Base-by-base conservation (phyloP, 1,140 invertebrate genomes). In the Bombus superbus region DNA sequence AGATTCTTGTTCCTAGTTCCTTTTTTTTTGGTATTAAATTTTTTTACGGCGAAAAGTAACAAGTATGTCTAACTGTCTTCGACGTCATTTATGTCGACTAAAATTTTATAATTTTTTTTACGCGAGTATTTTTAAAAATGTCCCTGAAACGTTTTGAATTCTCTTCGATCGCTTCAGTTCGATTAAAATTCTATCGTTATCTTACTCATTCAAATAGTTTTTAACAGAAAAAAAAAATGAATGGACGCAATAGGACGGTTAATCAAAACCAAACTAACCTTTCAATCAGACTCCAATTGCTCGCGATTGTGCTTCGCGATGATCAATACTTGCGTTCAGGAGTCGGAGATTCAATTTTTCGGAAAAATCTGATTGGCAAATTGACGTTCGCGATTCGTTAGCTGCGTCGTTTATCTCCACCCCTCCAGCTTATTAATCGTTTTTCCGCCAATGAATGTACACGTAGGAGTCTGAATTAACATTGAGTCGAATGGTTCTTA, bases 401-500 rank as follows among this genome's bases (percentile, higher is more conserved):
- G 28, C 28, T 59, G 57, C 57, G 8, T 72, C 38, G 28, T 72
- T 72, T 42, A 73, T 4, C 1, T 72, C 40, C 40, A 2, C 35
- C 15, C 35, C 38, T 28, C 38, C 11, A 10, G 25, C 8, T 40
- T 38, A 13, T 71, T 28, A 40, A 71, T 44, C n/a, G 11, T n/a
- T 9, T 32, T 18, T 44, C 71, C n/a, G 5, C 40, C 25, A 44
- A n/a, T 32, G 28, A 4, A 6, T 32, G 28, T 42, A 40, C n/a
- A 72, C 40, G 8, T 13, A 40, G 8, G 6, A 59, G 22, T 28
- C 13, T 59, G 6, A 40, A 62, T 77, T 40, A 77, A 77, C 53
- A 8, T 10, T 28, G 35, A 62, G 35, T 59, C 75, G 53, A 64
- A 78, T 78, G 75, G 25, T 64, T 35, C 44, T 79, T 80, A 84